Conservation (phyloP, 1,140 invertebrate species). For the Drosophila nebulosa region DNA sequence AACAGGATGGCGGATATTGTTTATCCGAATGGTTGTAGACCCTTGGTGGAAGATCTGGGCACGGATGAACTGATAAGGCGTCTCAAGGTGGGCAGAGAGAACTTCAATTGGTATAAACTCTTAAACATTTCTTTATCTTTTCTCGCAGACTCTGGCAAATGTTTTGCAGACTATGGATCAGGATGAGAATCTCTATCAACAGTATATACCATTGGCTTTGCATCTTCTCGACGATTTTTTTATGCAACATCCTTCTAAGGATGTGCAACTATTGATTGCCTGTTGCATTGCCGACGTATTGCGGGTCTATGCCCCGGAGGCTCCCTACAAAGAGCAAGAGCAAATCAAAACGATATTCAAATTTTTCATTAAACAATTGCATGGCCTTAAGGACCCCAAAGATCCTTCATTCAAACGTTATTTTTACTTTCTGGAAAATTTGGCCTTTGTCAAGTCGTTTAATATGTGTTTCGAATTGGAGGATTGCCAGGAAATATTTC, state of each 20-base stretch:
- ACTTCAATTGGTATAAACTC: not conserved
- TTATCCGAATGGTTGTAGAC: conserved; percentile 92
- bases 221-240: conserved; percentile 97
- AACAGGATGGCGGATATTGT: conserved; percentile 85
- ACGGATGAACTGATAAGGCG: conserved; percentile 96
- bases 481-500: conserved; percentile 98
- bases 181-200: conserved; percentile 96
- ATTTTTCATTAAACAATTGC: conserved; percentile 97
- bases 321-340: conserved; percentile 97
- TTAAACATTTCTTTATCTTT: not conserved
- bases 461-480: conserved; percentile 99
- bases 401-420: conserved; percentile 98
- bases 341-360: conserved; percentile 96
- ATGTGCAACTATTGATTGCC: conserved; percentile 96
- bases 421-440: conserved; percentile 97
- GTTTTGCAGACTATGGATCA: conserved; percentile 98
- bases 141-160: conserved; percentile 90
- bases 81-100: conserved; percentile 87
- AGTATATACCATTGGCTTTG: conserved; percentile 96
- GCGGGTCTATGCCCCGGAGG: conserved; percentile 98
- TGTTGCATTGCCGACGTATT: conserved; percentile 99
- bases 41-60: conserved; percentile 94
- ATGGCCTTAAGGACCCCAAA: conserved; percentile 96
- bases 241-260: conserved; percentile 92
- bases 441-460: conserved; percentile 99